Evolutionary conservation across 1,140 invertebrate species (phyloP).

Genomic region (Drosophila simulans): DNA sequence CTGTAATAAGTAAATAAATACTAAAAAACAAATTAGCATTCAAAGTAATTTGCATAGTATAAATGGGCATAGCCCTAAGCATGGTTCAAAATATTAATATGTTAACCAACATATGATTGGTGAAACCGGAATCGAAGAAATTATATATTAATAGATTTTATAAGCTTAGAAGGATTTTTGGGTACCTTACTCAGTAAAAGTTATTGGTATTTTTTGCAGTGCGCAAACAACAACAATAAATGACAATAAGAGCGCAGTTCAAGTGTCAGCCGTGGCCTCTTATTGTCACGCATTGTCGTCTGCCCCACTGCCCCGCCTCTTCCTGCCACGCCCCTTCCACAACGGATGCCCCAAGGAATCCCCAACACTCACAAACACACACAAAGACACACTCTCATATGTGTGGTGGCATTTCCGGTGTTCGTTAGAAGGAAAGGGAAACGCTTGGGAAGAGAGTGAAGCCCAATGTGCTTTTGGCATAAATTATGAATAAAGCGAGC

Average conservation of each 20-base stretch:
- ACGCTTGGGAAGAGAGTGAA: slow-evolving; percentile 23
- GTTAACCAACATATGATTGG: no score
- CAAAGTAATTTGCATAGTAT: no score
- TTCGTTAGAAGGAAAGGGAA: slow-evolving; percentile 56
- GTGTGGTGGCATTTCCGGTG: slow-evolving; percentile 80
- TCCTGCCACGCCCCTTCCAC: slow-evolving; percentile 19
- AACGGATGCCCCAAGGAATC: slow-evolving; percentile 76
- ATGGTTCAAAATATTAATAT: no score
- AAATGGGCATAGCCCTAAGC: no score
- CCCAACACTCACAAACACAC: slow-evolving; percentile 33
- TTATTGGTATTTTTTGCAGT: slow-evolving; percentile 13
- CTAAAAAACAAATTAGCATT: background rate
- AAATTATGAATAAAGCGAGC: slow-evolving; percentile 79
- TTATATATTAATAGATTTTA: no score
- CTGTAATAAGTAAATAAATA: background rate
- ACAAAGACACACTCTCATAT: slow-evolving; percentile 24
- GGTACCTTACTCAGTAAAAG: background rate
- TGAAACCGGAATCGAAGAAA: no score
- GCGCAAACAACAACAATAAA: slow-evolving; percentile 66
- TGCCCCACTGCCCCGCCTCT: slow-evolving; percentile 7
- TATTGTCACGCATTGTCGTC: slow-evolving; percentile 78
- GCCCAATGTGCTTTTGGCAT: slow-evolving; percentile 78
- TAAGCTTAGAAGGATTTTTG: no score
- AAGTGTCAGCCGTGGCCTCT: slow-evolving; percentile 81
- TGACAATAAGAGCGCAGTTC: slow-evolving; percentile 82